These are phyloP conservation scores for Drosophila rufa DNA, from an alignment of 1,140 invertebrate genomes.

Conservation along the genomic window DNA sequence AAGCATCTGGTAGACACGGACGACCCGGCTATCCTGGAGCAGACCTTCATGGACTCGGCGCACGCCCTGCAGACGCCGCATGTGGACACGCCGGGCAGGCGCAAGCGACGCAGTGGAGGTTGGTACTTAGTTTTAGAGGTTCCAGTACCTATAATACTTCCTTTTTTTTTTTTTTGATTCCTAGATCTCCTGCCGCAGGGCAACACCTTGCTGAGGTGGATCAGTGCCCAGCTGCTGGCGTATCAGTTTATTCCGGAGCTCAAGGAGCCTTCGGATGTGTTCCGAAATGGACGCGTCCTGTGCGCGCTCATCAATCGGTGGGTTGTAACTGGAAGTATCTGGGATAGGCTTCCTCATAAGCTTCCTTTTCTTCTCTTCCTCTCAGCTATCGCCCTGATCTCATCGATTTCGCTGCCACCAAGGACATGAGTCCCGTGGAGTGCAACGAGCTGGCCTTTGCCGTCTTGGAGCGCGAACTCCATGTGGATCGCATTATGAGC, in stretches of 20 bases:
- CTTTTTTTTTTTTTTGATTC: neutral
- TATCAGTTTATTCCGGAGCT: slow-evolving; percentile 71
- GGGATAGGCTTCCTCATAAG: neutral
- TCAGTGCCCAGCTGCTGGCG: slow-evolving; percentile 69
- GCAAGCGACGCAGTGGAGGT: slow-evolving; percentile 83
- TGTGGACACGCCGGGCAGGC: slow-evolving; percentile 69
- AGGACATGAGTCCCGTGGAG: slow-evolving; percentile 87
- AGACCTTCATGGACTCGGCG: slow-evolving; percentile 85
- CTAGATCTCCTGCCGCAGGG: slow-evolving; percentile 71
- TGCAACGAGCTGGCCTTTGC: slow-evolving; percentile 94
- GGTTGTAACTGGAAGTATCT: neutral
- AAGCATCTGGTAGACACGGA: slow-evolving; percentile 88
- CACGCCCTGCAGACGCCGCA: slow-evolving; percentile 66
- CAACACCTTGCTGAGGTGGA: slow-evolving; percentile 75
- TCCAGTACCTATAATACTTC: neutral
- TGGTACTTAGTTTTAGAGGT: neutral
- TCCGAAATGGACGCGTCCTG: slow-evolving; percentile 79
- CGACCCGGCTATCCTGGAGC: slow-evolving; percentile 87
- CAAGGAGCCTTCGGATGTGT: slow-evolving; percentile 81
- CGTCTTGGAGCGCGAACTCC: slow-evolving; percentile 90
- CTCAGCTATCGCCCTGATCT: slow-evolving; percentile 95
- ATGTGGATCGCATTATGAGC: slow-evolving; percentile 92
- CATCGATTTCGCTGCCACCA: slow-evolving; percentile 90
- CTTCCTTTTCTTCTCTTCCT: neutral
- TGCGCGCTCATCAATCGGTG: slow-evolving; percentile 83